phyloP scores from a whole-genome alignment of 2,113 vertebrate genomes.

The Microtus ochrogaster region DNA sequence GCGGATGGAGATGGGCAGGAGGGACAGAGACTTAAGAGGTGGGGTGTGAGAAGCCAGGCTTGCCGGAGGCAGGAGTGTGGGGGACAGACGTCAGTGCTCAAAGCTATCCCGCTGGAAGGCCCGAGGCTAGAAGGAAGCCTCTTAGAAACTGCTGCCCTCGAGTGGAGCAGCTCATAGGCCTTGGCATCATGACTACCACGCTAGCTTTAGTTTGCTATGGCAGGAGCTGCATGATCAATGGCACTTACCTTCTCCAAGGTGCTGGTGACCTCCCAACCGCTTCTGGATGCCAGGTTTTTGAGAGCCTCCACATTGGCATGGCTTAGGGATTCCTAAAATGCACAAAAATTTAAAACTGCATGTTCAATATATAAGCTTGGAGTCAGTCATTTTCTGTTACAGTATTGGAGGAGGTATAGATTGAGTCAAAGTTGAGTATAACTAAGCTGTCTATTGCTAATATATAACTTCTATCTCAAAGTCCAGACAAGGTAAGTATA shows the following conservation, averaged over 20 bases:
- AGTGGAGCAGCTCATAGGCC: background rate
- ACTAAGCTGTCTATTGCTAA: background rate
- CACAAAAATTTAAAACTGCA: conserved; percentile 21
- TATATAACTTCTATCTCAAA: background rate
- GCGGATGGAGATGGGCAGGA: background rate
- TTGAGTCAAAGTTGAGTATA: background rate
- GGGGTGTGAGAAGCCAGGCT: background rate
- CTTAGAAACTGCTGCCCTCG: background rate
- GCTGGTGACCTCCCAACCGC: conserved; percentile 85
- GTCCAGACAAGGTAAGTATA: background rate
- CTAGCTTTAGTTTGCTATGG: background rate
- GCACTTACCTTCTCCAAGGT: conserved; percentile 78
- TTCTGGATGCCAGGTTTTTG: conserved; percentile 82
- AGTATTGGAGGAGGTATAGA: background rate
- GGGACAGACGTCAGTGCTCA: background rate
- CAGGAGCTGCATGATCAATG: too few species aligned
- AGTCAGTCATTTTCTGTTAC: background rate
- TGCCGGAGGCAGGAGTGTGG: background rate
- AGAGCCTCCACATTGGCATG: conserved; percentile 86
- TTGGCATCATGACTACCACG: background rate
- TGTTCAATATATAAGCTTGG: background rate
- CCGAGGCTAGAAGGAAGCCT: background rate
- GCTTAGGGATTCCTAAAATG: conserved; percentile 85
- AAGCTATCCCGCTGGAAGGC: background rate
- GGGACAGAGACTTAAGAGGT: background rate